Conservation (phyloP, 1,140 invertebrate species). For the Cataglyphis hispanica region DNA sequence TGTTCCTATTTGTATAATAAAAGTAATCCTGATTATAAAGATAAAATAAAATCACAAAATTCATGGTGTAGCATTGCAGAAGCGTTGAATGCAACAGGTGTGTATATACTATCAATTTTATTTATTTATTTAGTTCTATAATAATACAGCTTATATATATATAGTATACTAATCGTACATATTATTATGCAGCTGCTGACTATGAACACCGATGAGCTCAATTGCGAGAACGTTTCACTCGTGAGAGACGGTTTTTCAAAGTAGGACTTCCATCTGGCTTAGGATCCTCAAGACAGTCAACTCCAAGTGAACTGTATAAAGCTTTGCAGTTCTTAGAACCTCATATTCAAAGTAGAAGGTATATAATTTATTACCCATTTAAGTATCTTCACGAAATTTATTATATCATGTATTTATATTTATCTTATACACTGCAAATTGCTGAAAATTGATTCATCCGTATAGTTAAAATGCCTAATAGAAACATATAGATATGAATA, state of each 20-base stretch:
- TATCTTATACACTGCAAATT: background rate
- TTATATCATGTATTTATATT: background rate
- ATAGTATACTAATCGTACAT: too few relatives aligned
- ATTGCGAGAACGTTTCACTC: background rate
- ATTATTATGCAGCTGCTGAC: background rate
- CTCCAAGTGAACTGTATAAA: constrained; percentile 1
- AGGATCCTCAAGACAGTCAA: background rate
- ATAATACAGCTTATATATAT: too few relatives aligned
- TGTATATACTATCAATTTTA: background rate
- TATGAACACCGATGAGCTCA: background rate
- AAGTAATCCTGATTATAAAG: background rate
- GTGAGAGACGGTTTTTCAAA: background rate
- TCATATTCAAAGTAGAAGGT: constrained; percentile 4
- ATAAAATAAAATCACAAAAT: background rate
- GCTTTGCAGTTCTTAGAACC: background rate
- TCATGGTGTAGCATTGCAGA: background rate
- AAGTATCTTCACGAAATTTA: background rate
- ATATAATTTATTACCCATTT: background rate
- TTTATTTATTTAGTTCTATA: constrained; percentile 8
- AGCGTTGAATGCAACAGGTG: background rate
- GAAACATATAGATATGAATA: background rate
- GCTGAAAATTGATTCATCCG: background rate
- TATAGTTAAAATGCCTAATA: background rate
- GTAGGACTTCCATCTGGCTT: background rate
- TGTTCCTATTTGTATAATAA: background rate